phyloP scores from a whole-genome alignment of 2,797 vertebrate species.

The Spinibarbus caldwelli region DNA sequence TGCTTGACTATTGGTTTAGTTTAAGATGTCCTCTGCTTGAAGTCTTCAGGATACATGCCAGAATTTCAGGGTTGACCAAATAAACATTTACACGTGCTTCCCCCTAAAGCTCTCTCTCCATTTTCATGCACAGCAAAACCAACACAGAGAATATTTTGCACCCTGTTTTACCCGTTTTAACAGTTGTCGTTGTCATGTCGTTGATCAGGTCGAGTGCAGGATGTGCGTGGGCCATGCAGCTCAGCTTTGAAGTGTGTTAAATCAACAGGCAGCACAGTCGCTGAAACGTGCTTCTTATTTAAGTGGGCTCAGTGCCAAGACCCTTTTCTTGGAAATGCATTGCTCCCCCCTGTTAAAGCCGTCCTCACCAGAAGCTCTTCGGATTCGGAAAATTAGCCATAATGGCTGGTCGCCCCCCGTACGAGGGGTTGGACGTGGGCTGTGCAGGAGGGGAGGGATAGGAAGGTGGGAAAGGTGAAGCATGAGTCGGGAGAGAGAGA shows the following conservation, averaged over 20 bases:
- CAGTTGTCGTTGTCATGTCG: slow-evolving; percentile 29
- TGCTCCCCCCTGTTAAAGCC: slow-evolving; percentile 45
- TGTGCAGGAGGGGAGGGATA: slow-evolving; percentile 42
- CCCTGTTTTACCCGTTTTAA: slow-evolving; percentile 14
- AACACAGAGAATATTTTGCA: slow-evolving; percentile 13
- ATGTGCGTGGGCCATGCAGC: slow-evolving; percentile 46
- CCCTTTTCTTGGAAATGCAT: slow-evolving; percentile 58
- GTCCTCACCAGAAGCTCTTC: slow-evolving; percentile 56
- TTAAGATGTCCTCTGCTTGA: slow-evolving; percentile 1
- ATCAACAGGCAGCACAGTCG: slow-evolving; percentile 46
- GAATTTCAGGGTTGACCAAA: slow-evolving; percentile 11
- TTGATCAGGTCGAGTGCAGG: slow-evolving; percentile 15
- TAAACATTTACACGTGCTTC: slow-evolving; percentile 7
- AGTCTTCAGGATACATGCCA: slow-evolving; percentile 3
- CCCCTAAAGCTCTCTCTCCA: background rate
- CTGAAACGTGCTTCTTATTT: slow-evolving; percentile 53
- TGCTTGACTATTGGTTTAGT: slow-evolving; percentile 16
- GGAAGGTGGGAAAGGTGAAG: slow-evolving; percentile 31
- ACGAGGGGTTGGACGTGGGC: slow-evolving; percentile 34
- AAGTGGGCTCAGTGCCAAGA: slow-evolving; percentile 44
- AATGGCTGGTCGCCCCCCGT: slow-evolving; percentile 54
- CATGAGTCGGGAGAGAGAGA: slow-evolving; percentile 27
- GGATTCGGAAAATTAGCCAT: slow-evolving; percentile 57
- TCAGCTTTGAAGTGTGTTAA: slow-evolving; percentile 54
- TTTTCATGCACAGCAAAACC: slow-evolving; percentile 12